These are phyloP conservation scores for Mirounga angustirostris DNA, from an alignment of 2,113 vertebrate species.

Conservation along the genomic window DNA sequence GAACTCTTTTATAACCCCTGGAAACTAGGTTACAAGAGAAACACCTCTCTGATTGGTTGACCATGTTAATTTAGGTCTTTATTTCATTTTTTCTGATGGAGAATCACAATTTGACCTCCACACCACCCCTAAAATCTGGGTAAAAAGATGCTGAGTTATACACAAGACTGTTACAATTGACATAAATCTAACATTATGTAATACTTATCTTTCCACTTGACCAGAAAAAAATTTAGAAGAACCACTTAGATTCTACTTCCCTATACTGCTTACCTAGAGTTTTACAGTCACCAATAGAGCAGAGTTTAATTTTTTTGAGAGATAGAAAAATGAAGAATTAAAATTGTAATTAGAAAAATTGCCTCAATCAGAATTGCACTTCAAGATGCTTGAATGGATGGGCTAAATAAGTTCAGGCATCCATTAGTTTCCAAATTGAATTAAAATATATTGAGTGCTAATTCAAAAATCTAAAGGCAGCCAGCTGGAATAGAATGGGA, in stretches of 20 bases:
- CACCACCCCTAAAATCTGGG: not conserved
- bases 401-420: conserved; percentile 80
- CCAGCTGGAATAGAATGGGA: conserved; percentile 72
- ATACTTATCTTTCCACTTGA: not conserved
- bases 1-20: conserved; percentile 2
- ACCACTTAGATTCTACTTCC: not conserved
- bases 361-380: conserved; percentile 78
- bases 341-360: conserved; percentile 79
- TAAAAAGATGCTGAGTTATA: not conserved
- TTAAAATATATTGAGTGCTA: conserved; percentile 79
- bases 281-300: not conserved
- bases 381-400: conserved; percentile 76
- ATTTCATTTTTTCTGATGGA: not conserved
- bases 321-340: conserved; percentile 76
- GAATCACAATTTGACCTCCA: conserved; percentile 6
- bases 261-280: not conserved
- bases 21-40: conserved; percentile 51
- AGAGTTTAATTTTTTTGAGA: conserved; percentile 69
- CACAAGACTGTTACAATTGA: not conserved
- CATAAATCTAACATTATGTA: not conserved
- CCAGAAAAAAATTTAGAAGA: not conserved
- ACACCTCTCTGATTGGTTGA: conserved; percentile 29
- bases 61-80: not conserved
- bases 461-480: conserved; percentile 76
- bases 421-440: conserved; percentile 81